phyloP scores from a whole-genome alignment of 1,140 invertebrate genomes.

The Drosophila eugracilis region DNA sequence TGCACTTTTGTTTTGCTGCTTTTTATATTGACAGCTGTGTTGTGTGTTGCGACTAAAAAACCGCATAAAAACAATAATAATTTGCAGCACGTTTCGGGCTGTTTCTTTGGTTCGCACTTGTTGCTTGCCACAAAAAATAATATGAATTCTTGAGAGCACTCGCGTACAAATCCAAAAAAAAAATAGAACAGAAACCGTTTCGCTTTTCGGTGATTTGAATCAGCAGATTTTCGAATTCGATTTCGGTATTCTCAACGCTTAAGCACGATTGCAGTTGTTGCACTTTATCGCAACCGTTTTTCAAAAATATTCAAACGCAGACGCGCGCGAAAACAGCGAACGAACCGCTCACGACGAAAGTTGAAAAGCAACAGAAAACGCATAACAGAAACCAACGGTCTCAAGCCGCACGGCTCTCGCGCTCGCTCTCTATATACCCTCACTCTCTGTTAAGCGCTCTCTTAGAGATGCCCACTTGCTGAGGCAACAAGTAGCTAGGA shows the following conservation, averaged over 20 bases:
- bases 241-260: conserved; percentile 1
- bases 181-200: no score
- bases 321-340: conserved; percentile 18
- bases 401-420: conserved; percentile 1
- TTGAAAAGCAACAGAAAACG: conserved; percentile 25
- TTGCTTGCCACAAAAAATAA: conserved; percentile 47
- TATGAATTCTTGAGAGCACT: conserved; percentile 30
- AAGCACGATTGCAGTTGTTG: conserved; percentile 18
- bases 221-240: conserved; percentile 14
- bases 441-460: not conserved
- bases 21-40: conserved; percentile 57
- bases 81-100: conserved; percentile 45
- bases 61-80: conserved; percentile 48
- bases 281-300: conserved; percentile 22
- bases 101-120: conserved; percentile 49
- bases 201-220: conserved; percentile 3
- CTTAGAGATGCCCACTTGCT: conserved; percentile 1
- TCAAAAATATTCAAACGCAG: conserved; percentile 22
- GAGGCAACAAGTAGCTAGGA: conserved; percentile 12
- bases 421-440: not conserved
- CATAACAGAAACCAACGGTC: conserved; percentile 12
- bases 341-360: conserved; percentile 31
- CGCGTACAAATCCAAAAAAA: conserved; percentile 53
- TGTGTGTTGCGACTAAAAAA: conserved; percentile 44
- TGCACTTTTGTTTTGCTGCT: conserved; percentile 65